phyloP scores from a whole-genome alignment of 2,113 vertebrate genomes.

The Bungarus multicinctus region DNA sequence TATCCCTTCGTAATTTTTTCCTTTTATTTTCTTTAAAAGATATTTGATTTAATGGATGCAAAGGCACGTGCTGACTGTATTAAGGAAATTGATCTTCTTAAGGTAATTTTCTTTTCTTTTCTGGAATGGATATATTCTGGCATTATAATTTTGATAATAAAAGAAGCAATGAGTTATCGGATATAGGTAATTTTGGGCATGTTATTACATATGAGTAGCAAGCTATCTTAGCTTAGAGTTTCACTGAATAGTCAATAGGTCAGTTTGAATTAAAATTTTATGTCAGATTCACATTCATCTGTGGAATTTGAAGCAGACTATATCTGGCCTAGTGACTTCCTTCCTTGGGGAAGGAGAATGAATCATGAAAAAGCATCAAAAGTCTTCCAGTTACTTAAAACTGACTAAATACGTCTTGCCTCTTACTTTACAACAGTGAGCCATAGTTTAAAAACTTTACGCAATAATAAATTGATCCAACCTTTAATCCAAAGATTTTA shows the following conservation, averaged over 20 bases:
- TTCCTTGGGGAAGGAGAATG: neutral
- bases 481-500: neutral
- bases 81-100: slow-evolving; percentile 99
- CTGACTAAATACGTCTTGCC: neutral
- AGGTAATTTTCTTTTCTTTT: slow-evolving; percentile 78
- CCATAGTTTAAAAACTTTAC: neutral
- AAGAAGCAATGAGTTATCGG: neutral
- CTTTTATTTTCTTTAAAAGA: slow-evolving; percentile 81
- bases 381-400: neutral
- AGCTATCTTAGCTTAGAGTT: neutral
- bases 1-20: slow-evolving; percentile 35
- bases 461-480: neutral
- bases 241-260: neutral
- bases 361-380: neutral
- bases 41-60: slow-evolving; percentile 99
- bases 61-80: slow-evolving; percentile 99
- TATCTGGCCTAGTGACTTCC: neutral
- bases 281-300: neutral
- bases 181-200: neutral
- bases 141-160: neutral
- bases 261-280: neutral
- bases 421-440: neutral
- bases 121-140: neutral
- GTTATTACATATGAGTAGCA: neutral
- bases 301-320: neutral